Base-by-base conservation (phyloP, 2,888 invertebrate species). In the Leucania comma region DNA sequence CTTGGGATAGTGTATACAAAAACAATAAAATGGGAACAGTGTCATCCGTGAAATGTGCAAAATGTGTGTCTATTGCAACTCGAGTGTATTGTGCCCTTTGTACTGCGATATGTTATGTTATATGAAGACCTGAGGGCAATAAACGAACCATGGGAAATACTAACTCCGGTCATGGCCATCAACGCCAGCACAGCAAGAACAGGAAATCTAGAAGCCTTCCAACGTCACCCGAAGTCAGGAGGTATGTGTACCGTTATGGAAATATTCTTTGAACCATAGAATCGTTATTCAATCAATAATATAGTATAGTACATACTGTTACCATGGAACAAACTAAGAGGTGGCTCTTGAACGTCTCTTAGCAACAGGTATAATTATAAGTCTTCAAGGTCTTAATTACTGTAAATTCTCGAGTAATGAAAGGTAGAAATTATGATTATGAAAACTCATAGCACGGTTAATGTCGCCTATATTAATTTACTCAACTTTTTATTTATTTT, bases 171-270 rank as follows among this genome's bases (percentile, higher is more conserved):
- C 93, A 93, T 65, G 92, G 92, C 54, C 93, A 94, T 63, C 89
- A 92, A 59, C 91, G 93, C 68, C 93, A 94, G 77, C 90, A 94
- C 88, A 91, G 93, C 85, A 95, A 96, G 86, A 96, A 90, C 89
- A 94, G 97, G 86, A 97, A 97, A 89, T 97, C 96, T 60, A 95
- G 98, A 90, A 98, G 98, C 92, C 95, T 98, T 90, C 98, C 98
- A 75, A 98, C 98, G 81, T 98, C 98, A 68, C 98, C 97, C 86
- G 97, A 97, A 96, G 97, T 97, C 76, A 95, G 97, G 93, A 97
- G 97, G 97, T 97, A 97, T 75, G 80, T 72, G 53, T 69, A 54
- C 32, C 12, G 29, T 56, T 46, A 22, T 48, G 53, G 50, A 63
- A 63, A 60, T 79, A 64, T 64, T 48, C 20, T 8, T n/a, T 48